A percentile compares a stretch with the other conserved stretches of the same genome.
These are phyloP conservation scores for Synanthedon vespiformis DNA, from an alignment of 2,888 invertebrate species.

Conservation along the genomic window DNA sequence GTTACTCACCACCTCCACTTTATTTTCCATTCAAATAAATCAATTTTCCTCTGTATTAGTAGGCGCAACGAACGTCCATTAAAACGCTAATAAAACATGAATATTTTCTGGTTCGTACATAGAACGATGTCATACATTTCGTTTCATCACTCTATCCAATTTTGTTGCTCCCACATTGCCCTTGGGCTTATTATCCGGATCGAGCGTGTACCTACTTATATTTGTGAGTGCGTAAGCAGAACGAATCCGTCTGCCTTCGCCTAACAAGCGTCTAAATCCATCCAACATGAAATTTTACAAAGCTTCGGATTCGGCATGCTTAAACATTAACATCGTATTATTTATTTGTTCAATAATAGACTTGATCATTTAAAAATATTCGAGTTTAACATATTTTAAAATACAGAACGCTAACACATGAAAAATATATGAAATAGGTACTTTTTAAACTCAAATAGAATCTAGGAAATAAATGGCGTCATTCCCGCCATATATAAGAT, in stretches of 20 bases:
- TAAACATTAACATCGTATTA: no score
- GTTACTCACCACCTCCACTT: no score
- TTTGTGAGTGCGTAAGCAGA: conserved; percentile 25
- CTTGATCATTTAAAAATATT: no score
- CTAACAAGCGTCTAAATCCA: conserved; percentile 18
- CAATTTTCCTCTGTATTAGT: background rate
- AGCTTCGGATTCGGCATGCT: background rate
- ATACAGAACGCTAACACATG: no score
- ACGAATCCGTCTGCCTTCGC: conserved; percentile 19
- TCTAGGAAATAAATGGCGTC: no score
- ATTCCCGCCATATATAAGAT: no score
- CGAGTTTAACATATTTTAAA: no score
- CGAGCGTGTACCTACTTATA: conserved; percentile 16
- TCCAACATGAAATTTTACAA: conserved; percentile 1
- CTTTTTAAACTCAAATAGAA: no score
- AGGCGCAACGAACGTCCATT: conserved; percentile 18
- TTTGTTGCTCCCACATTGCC: conserved; percentile 26
- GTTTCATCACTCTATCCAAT: conserved; percentile 39
- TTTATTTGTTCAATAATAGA: no score
- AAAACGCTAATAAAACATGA: conserved; percentile 28
- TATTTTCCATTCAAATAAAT: background rate
- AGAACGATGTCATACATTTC: conserved; percentile 16
- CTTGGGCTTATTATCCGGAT: conserved; percentile 34
- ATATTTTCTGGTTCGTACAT: conserved; percentile 21
- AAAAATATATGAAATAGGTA: no score